A percentile compares a stretch with the other conserved stretches of the same genome.
Evolutionary conservation across 2,113 vertebrate genomes (phyloP).

Genomic region (Gyps fulvus): DNA sequence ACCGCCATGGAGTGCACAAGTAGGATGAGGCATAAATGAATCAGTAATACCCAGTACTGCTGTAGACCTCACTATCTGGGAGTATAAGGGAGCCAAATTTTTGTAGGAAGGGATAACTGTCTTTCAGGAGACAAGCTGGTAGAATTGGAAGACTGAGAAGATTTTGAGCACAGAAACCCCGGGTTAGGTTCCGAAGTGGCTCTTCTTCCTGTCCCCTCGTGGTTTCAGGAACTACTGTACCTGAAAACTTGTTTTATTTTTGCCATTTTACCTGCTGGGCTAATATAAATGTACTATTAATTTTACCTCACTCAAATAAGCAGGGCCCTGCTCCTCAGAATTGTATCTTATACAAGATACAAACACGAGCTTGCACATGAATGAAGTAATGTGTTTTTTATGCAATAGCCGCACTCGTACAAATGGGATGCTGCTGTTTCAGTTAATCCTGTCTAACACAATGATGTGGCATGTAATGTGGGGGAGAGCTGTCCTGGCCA

Average conservation of each 20-base stretch:
- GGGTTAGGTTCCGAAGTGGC: background rate
- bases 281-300: background rate
- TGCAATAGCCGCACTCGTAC: rapidly evolving
- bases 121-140: background rate
- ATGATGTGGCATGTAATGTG: rapidly evolving
- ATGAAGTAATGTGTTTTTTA: background rate
- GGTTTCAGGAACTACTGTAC: background rate
- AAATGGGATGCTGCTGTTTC: background rate
- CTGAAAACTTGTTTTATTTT: background rate
- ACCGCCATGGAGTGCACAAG: background rate
- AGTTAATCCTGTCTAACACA: background rate
- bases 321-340: background rate
- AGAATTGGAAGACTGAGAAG: background rate
- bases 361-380: background rate
- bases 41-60: background rate
- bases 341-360: background rate
- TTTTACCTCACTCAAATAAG: background rate
- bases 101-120: background rate
- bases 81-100: background rate
- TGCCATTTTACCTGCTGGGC: background rate
- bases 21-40: background rate
- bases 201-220: background rate
- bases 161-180: background rate
- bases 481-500: background rate
- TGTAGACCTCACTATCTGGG: background rate